Evolutionary conservation across 2,888 invertebrate species (phyloP), one percentile per base, ranked within the genome.

Genomic region (Tholera decimalis): DNA sequence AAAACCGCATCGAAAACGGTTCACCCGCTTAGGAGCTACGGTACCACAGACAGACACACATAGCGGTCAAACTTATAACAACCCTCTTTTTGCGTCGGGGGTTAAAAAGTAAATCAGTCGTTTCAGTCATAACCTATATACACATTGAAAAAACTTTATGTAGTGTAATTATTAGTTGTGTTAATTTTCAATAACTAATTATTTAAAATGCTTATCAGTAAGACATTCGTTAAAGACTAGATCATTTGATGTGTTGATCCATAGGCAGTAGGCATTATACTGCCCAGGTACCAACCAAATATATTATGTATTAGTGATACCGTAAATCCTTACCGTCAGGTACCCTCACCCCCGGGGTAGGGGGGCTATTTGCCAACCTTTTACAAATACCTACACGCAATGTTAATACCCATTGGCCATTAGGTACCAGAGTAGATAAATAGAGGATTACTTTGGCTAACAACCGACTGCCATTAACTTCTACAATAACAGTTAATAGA

Each of bases 401-500:
- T 13, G 15, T 15, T 28, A 33, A 33, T 33, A 43, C 22, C 43
- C 22, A 43, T 37, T 6, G n/a, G 11, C 35, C 5, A 35, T 5
- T 43, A 22, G 18, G 13, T 43, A 43, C 43, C 26, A 26, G n/a
- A 46, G 4, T n/a, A 46, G 4, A 26, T 7, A 46, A 24, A 26
- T 46, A n/a, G 8, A n/a, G 8, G 9, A 46, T 8, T 8, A 46
- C 8, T 24, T 24, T 15, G 7, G 6, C 22, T 50, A 26, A 37
- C 39, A 43, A 22, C 8, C 22, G 47, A 37, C 39, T 7, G 18
- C 41, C 67, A 43, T 26, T 57, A 57, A 33, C 50, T 5, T 0
- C 15, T 22, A 35, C 18, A 62, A 26, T 64, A 39, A 18, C 37
- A 47, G 26, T 41, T 49, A 73, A 73, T 70, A 71, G 39, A 30